These are phyloP conservation scores for Plagodis dolabraria DNA, from an alignment of 2,888 invertebrate species.

Conservation along the genomic window DNA sequence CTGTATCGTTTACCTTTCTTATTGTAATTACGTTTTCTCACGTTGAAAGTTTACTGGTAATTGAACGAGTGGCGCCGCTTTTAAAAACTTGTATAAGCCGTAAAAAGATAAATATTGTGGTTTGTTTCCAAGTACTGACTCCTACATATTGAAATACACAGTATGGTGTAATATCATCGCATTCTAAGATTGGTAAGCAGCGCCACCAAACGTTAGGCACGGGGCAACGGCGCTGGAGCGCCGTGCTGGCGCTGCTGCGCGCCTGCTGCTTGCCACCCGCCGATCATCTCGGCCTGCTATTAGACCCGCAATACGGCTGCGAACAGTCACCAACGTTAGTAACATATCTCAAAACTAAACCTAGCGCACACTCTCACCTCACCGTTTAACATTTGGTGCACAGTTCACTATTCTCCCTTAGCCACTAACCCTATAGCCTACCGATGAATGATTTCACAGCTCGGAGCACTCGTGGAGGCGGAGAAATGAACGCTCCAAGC, in stretches of 20 bases:
- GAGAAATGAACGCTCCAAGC: conserved; percentile 93
- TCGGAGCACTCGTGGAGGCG: conserved; percentile 91
- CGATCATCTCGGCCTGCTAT: conserved; percentile 65
- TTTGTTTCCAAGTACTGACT: conserved; percentile 9
- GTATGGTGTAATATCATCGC: conserved; percentile 11
- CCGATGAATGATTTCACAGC: conserved; percentile 87
- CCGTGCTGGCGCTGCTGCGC: conserved; percentile 64
- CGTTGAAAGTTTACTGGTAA: not conserved
- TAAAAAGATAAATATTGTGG: conserved; percentile 20
- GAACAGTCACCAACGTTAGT: conserved; percentile 76
- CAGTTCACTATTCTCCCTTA: conserved; percentile 52
- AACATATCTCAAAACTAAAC: conserved; percentile 40
- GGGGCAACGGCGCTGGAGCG: conserved; percentile 65
- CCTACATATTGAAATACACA: conserved; percentile 3
- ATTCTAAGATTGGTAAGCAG: conserved; percentile 36
- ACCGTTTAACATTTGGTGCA: conserved; percentile 59
- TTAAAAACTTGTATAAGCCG: conserved; percentile 27
- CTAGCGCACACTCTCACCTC: conserved; percentile 64
- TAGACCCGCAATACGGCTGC: conserved; percentile 63
- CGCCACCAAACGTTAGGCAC: conserved; percentile 54
- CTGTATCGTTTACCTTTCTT: conserved; percentile 24
- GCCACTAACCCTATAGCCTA: conserved; percentile 81
- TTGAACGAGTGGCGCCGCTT: conserved; percentile 1
- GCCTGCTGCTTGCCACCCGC: conserved; percentile 75
- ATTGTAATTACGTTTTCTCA: conserved; percentile 15